A percentile compares a stretch with the other conserved stretches of the same genome.
These are phyloP conservation scores for Malacosoma neustria DNA, from an alignment of 2,888 invertebrate species.

Conservation along the genomic window DNA sequence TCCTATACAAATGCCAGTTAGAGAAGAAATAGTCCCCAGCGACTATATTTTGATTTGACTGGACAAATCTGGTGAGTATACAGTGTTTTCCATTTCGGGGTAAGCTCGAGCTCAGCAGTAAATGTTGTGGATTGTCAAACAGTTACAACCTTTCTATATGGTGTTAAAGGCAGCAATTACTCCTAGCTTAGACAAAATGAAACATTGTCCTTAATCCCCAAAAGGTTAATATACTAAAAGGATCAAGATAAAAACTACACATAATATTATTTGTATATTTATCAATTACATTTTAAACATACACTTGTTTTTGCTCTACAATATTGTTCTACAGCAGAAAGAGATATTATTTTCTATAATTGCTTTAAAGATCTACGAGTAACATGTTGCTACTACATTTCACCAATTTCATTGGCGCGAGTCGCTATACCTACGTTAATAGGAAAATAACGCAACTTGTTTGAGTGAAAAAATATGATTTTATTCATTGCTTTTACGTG, in stretches of 20 bases:
- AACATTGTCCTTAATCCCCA: too few relatives aligned
- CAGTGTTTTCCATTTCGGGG: too few relatives aligned
- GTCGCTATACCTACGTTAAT: neutral
- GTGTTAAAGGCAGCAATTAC: conserved; percentile 2
- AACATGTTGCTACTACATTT: conserved; percentile 5
- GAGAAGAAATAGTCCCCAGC: too few relatives aligned
- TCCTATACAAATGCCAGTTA: too few relatives aligned
- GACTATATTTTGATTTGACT: too few relatives aligned
- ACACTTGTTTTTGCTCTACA: conserved; percentile 57
- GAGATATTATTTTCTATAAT: conserved; percentile 35
- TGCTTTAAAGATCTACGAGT: conserved; percentile 20
- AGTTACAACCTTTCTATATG: too few relatives aligned
- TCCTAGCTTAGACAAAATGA: conserved; percentile 10
- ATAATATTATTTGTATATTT: conserved; percentile 43
- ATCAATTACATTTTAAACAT: conserved; percentile 60
- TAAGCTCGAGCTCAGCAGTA: too few relatives aligned
- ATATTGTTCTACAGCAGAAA: conserved; percentile 55
- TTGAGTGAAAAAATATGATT: neutral
- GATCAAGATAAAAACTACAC: conserved; percentile 1
- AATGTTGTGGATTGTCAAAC: too few relatives aligned
- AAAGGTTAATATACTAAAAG: too few relatives aligned
- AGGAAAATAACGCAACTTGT: neutral
- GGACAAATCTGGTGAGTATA: too few relatives aligned
- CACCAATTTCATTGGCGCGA: conserved; percentile 21
- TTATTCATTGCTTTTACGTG: too few relatives aligned